Evolutionary conservation across 2,113 vertebrate genomes (phyloP).

Genomic region (Odocoileus hemionus): DNA sequence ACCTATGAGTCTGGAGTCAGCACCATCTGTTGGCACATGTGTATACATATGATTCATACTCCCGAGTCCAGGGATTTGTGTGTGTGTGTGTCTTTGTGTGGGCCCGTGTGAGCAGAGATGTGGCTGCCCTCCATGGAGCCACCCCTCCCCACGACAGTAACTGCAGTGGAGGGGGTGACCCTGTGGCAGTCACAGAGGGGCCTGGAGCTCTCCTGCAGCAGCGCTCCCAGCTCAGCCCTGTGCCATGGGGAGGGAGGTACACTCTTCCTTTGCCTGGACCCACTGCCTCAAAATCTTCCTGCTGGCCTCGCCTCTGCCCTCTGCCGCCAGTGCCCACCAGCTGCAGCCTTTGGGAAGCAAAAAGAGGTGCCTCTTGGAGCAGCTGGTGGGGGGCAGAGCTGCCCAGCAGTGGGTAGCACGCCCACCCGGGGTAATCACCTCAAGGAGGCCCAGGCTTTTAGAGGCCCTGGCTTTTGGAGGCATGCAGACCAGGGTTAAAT

Average conservation of each 20-base stretch:
- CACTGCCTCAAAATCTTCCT: not conserved
- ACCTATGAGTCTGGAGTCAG: not conserved
- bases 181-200: not conserved
- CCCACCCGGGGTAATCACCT: not conserved
- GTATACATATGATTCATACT: accelerated
- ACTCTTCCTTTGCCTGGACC: too few species aligned
- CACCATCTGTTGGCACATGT: not conserved
- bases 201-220: not conserved
- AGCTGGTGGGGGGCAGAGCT: not conserved
- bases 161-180: not conserved
- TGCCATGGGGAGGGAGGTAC: not conserved
- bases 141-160: too few species aligned
- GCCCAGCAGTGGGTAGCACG: accelerated
- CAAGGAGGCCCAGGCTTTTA: not conserved
- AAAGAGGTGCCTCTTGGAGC: not conserved
- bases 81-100: not conserved
- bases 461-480: not conserved
- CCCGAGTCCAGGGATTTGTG: not conserved
- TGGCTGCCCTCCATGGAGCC: not conserved
- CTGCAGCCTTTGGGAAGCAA: not conserved
- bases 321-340: not conserved
- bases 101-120: not conserved
- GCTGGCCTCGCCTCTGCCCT: not conserved
- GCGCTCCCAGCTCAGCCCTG: not conserved
- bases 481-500: not conserved